Evolutionary conservation across 1,140 invertebrate genomes (phyloP).

Genomic region (Procambarus virginalis): DNA sequence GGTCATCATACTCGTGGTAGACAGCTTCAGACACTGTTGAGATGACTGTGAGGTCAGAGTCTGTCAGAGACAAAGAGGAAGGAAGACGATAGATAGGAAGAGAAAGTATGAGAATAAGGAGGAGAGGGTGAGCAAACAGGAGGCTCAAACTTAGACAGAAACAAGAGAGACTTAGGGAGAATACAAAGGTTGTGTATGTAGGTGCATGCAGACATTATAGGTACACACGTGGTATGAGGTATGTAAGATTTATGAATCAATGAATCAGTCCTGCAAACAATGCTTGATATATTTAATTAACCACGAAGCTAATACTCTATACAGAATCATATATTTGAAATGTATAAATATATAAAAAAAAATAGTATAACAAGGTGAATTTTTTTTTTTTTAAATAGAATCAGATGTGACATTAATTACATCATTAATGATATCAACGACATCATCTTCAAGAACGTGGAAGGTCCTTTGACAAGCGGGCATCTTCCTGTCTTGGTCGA

Average conservation of each 20-base stretch:
- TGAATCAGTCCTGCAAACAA: not conserved
- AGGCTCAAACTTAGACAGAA: not conserved
- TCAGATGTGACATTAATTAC: no score
- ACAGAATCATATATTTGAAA: no score
- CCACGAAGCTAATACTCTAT: no score
- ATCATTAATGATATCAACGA: no score
- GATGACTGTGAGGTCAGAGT: slow-evolving; percentile 32
- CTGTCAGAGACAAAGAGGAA: slow-evolving; percentile 40
- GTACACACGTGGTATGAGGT: not conserved
- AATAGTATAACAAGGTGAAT: no score
- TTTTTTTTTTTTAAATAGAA: no score
- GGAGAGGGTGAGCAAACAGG: not conserved
- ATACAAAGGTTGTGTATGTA: not conserved
- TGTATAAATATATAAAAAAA: no score
- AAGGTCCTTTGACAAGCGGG: no score
- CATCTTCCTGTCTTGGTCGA: no score
- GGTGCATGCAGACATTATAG: not conserved
- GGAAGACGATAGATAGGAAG: slow-evolving; percentile 22
- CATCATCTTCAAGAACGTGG: no score
- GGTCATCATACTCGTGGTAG: slow-evolving; percentile 62
- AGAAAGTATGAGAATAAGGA: not conserved
- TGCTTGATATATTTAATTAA: no score
- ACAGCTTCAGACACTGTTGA: slow-evolving; percentile 66
- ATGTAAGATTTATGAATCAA: not conserved
- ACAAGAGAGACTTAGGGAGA: not conserved